Evolutionary conservation across 2,888 invertebrate species (phyloP), one percentile per base, ranked within the genome.

Genomic region (Drymonia ruficornis): DNA sequence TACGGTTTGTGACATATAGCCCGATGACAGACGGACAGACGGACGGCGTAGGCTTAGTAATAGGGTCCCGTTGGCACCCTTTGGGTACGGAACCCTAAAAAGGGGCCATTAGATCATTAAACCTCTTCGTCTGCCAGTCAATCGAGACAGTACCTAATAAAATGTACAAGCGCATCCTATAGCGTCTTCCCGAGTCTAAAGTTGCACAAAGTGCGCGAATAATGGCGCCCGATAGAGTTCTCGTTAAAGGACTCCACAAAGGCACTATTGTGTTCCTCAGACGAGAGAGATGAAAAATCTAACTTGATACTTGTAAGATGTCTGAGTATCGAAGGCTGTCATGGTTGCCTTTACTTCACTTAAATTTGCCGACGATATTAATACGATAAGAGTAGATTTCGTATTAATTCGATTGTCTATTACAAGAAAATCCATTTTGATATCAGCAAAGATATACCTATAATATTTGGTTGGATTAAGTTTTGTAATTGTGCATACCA

Each of bases 191-290:
- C 59, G 59, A 59, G 54, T 65, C 66, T 74, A 63, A 72, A 74
- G 75, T 74, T 75, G 61, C 74, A 67, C 73, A 71, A 72, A 74
- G 75, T 63, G 61, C 55, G 70, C 66, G 64, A 71, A 59, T 55
- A 64, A 63, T 64, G 70, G 67, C 66, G 63, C 71, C 70, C 71
- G 65, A 74, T 76, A 63, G 75, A 67, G 65, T 59, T 63, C 74
- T 73, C 74, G 74, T 70, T 72, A 69, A 60, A 53, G 64, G 47
- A 54, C 56, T 53, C 56, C 60, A 63, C 68, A 75, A 71, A 75
- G 72, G 70, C 59, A 61, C 66, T 55, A 73, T 75, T 74, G 69
- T 75, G 55, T 59, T 66, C 51, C 55, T 45, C 64, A 74, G 75
- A 72, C 63, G 59, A n/a, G 59, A 52, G 50, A 65, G 65, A 73